phyloP scores from a whole-genome alignment of 2,113 vertebrate genomes.

The Puma concolor region DNA sequence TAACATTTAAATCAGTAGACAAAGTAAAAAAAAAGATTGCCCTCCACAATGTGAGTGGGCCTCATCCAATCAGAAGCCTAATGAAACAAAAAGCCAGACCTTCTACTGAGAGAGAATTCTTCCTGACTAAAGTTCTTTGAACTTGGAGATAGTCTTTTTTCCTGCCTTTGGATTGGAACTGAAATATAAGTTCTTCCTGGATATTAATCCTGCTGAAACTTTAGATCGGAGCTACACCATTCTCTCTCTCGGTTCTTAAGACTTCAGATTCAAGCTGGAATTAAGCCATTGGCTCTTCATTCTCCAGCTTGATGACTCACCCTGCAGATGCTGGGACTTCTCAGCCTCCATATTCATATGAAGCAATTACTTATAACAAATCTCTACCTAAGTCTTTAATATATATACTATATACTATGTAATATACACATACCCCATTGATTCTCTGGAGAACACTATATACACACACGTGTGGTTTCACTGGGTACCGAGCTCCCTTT shows the following conservation, averaged over 20 bases:
- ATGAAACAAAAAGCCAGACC: not conserved
- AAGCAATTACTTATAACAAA: not conserved
- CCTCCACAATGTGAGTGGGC: not conserved
- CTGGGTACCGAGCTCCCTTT: not conserved
- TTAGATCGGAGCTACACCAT: not conserved
- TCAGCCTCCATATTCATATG: not conserved
- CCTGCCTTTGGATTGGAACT: not conserved
- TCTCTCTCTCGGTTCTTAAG: not conserved
- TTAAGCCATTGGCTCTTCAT: too few species aligned
- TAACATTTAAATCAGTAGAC: not conserved
- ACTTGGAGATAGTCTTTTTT: not conserved
- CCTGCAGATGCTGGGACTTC: not conserved
- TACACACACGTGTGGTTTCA: not conserved
- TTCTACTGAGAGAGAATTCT: not conserved
- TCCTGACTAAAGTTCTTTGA: not conserved
- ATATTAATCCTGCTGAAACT: not conserved
- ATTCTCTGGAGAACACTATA: not conserved
- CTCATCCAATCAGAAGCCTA: not conserved
- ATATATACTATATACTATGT: not conserved
- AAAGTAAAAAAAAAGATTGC: not conserved
- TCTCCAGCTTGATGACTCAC: not conserved
- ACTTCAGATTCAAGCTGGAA: not conserved
- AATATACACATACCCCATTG: not conserved
- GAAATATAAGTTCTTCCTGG: not conserved
- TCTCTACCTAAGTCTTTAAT: not conserved